Conservation (phyloP, 2,797 vertebrate species). For the Artibeus lituratus region DNA sequence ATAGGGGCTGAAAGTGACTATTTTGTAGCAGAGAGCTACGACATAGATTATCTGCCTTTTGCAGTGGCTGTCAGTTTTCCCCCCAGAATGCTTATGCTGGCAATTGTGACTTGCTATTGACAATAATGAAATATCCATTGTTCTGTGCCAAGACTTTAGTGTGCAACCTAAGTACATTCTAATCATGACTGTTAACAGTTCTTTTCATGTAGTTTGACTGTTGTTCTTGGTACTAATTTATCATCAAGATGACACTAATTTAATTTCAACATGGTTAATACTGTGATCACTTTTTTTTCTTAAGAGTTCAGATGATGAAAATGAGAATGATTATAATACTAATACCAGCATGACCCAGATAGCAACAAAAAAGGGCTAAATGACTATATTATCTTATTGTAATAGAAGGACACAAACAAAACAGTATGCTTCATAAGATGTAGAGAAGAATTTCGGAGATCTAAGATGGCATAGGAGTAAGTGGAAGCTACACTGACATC, state of each 20-base stretch:
- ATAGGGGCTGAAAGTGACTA: not conserved
- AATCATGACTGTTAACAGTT: not conserved
- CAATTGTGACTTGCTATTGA: not conserved
- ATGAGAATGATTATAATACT: not conserved
- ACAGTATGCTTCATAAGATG: not conserved
- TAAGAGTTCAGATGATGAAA: slow-evolving; percentile 6
- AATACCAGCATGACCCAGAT: not conserved
- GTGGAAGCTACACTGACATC: not conserved
- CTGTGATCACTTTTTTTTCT: not conserved
- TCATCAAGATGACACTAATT: not conserved
- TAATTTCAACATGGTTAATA: slow-evolving; percentile 28
- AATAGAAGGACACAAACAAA: not conserved
- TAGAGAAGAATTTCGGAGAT: not conserved
- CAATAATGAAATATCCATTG: not conserved
- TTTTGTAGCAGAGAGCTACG: not conserved
- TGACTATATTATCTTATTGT: not conserved
- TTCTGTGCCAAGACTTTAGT: not conserved
- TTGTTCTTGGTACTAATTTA: not conserved
- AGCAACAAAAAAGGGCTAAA: not conserved
- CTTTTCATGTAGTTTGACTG: not conserved
- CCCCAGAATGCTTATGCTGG: not conserved
- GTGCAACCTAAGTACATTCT: not conserved
- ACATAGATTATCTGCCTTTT: not conserved
- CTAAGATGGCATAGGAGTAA: not conserved
- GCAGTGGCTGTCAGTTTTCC: not conserved